Base-by-base conservation (phyloP, 2,797 vertebrate species). In the Avahi laniger region DNA sequence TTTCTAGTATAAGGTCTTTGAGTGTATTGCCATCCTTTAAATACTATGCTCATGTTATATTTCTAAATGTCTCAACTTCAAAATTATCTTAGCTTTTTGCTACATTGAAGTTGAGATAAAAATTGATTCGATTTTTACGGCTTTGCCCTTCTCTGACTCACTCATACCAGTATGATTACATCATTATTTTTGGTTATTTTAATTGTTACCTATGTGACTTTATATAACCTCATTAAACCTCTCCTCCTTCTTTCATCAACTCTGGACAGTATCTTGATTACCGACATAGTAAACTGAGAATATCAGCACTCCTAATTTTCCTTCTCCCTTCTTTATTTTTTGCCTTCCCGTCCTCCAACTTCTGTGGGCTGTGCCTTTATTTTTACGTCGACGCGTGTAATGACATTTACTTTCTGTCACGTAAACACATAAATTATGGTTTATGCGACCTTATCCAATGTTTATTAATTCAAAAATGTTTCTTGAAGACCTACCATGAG, bases 261-360 rank as follows among this genome's bases (percentile, higher is more conserved):
- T 83, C 30, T 96, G 65, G 30, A 72, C 9, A 54, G 50, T 78
- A 75, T 86, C 67, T 96, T 81, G 59, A 76, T 76, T 90, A 54
- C n/a, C 30, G 59, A 85, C 17, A 10, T 92, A 18, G 72, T 89
- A 80, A 93, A 81, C 43, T 81, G 38, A 90, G 85, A 73, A 69
- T 67, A 69, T 54, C 80, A 52, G 4, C 26, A 61, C 20, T 70
- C 33, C 72, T 52, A 75, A 79, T 18, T 20, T 52, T 82, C 26
- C 30, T 63, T 54, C 54, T n/a, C 9, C 15, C 22, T 89, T 9
- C 59, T 35, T 33, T 15, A 30, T 48, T 54, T 79, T 89, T 85
- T 81, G 30, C 41, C 13, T 81, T 85, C 78, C 67, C n/a, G 18
- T 30, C 17, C 30, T 35, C 9, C 22, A 67, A n/a, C 43, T 67